Evolutionary conservation across 1,140 invertebrate genomes (phyloP).

Genomic region (Frieseomelitta varia): DNA sequence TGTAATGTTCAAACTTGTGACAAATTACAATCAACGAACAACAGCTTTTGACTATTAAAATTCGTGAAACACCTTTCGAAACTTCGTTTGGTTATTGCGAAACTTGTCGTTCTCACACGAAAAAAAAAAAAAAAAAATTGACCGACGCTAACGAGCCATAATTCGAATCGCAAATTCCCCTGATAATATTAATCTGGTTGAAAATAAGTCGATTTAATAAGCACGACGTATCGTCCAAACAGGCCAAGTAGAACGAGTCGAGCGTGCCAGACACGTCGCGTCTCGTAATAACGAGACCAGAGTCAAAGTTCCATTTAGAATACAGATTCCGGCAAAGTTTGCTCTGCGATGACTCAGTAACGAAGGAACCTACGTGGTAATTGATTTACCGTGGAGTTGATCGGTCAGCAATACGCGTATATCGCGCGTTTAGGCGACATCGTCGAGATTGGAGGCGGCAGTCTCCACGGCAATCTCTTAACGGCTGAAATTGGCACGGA

Average conservation of each 20-base stretch:
- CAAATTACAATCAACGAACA: not conserved
- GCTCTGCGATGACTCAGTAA: not conserved
- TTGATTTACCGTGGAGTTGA: constrained; percentile 15
- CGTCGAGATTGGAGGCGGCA: constrained; percentile 46
- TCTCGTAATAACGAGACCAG: not conserved
- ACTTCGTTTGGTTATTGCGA: not conserved
- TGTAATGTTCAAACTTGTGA: too few relatives aligned
- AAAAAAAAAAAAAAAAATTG: not conserved
- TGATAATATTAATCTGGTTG: not conserved
- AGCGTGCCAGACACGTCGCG: too few relatives aligned
- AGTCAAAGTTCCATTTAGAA: not conserved
- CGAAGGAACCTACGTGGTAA: not conserved
- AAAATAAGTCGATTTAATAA: not conserved
- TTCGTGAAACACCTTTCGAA: too few relatives aligned
- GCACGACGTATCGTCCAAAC: not conserved
- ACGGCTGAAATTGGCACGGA: constrained; percentile 76
- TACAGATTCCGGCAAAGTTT: not conserved
- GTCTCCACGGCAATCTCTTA: constrained; percentile 52
- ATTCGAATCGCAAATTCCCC: not conserved
- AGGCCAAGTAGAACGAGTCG: not conserved
- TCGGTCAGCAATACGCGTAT: constrained; percentile 40
- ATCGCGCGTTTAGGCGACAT: constrained; percentile 45
- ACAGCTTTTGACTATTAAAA: not conserved
- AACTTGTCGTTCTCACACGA: not conserved
- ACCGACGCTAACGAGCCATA: not conserved